Percentiles rank a stretch among this genome's conserved stretches.
Evolutionary conservation across 2,113 vertebrate genomes (phyloP).

Genomic region (Pongo abelii): DNA sequence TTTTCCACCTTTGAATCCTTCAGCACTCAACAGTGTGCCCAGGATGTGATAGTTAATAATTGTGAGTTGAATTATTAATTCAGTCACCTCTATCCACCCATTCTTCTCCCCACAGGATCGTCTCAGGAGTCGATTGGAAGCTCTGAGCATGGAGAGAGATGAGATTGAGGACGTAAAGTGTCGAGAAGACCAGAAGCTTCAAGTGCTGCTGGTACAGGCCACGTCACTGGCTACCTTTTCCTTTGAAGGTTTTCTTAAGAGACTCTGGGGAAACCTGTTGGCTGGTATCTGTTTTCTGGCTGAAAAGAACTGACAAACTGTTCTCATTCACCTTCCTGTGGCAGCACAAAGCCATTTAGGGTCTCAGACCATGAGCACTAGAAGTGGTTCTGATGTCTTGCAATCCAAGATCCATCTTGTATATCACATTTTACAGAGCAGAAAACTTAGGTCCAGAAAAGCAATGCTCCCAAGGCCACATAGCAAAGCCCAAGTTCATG

Average conservation of each 20-base stretch:
- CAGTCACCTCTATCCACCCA: neutral
- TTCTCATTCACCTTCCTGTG: neutral
- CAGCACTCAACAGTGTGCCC: accelerated
- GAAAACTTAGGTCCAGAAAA: neutral
- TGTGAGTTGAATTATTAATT: neutral
- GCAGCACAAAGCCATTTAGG: neutral
- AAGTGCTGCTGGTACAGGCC: conserved; percentile 53
- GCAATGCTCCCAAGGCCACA: neutral
- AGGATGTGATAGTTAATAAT: too few relatives aligned
- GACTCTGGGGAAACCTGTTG: neutral
- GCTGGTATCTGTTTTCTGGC: neutral
- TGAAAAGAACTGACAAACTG: neutral
- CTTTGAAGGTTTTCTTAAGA: neutral
- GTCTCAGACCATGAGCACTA: neutral
- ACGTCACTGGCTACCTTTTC: accelerated
- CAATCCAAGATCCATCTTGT: neutral
- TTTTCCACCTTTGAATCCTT: neutral
- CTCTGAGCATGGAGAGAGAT: neutral
- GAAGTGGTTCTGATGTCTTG: neutral
- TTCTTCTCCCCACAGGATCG: conserved; percentile 5
- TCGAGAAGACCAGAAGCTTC: conserved; percentile 56
- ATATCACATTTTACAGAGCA: neutral
- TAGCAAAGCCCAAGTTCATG: neutral
- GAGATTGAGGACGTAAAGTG: neutral
- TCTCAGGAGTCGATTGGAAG: conserved; percentile 5